Base-by-base conservation (phyloP, 2,113 vertebrate genomes). In the Garra rufa region DNA sequence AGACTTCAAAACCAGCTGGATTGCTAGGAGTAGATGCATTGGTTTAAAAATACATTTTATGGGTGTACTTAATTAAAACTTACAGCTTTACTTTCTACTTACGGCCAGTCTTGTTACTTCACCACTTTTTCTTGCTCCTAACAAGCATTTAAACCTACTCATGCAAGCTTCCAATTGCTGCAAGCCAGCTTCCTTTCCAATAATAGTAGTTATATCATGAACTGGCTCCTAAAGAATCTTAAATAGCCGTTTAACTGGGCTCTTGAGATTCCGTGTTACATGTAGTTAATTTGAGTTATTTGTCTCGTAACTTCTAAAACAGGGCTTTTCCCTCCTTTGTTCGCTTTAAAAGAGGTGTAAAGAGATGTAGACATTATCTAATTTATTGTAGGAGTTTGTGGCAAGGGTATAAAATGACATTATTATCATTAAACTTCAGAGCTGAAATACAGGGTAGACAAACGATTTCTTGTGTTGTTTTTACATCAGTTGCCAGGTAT, bases 11-110 rank as follows among this genome's bases (percentile, higher is more conserved):
- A 93, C 90, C 82, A 91, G 88, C 88, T 87, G 80, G 74, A 87
- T 69, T 86, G 48, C 85, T 86, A 78, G 80, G 82, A 85, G 65
- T 30, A 70, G 84, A 85, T 91, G 87, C 89, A 89, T 88, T 81
- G 79, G 70, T 87, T 91, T 90, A 89, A 90, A 93, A 95, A 94
- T 94, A 95, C 83, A 81, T 88, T 94, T 94, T 93, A 93, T 91
- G 87, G 81, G 86, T 85, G 85, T 81, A 88, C 90, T 93, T 91
- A 89, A 91, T 91, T 91, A 88, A 91, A 87, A 91, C 88, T 89
- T 91, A 77, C 86, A 85, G 85, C 86, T 77, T 90, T 77, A 84
- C 88, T 91, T 90, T 90, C 81, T 88, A 89, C 82, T 88, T 88
- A 48, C 14, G 50, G 71, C 24, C 71, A 71, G 13, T 65, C 26